Conservation (phyloP, 2,888 invertebrate species). For the Thera obeliscata region DNA sequence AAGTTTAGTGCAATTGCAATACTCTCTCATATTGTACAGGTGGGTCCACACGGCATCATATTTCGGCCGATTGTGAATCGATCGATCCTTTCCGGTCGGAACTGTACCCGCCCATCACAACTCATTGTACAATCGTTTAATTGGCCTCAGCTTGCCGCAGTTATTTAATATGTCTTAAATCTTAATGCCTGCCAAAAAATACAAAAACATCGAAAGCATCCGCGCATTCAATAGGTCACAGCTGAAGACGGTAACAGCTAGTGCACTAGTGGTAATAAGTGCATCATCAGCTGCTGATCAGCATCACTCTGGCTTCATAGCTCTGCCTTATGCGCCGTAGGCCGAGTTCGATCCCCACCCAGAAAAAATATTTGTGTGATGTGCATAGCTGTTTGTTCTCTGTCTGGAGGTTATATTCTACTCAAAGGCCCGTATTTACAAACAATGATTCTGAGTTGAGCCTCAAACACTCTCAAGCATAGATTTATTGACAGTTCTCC, state of each 20-base stretch:
- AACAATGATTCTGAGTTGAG: too few relatives aligned
- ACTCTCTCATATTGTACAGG: constrained; percentile 56
- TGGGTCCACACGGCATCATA: constrained; percentile 68
- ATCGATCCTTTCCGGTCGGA: constrained; percentile 82
- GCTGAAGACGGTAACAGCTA: constrained; percentile 12
- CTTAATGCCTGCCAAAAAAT: constrained; percentile 64
- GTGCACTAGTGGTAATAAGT: background rate
- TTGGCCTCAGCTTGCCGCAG: constrained; percentile 72
- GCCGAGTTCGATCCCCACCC: too few relatives aligned
- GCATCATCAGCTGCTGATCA: too few relatives aligned
- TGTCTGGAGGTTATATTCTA: too few relatives aligned
- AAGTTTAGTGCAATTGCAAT: constrained; percentile 14
- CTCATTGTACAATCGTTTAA: constrained; percentile 74
- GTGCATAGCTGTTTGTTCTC: too few relatives aligned
- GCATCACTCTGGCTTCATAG: too few relatives aligned
- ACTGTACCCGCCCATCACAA: constrained; percentile 73
- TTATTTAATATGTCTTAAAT: constrained; percentile 77
- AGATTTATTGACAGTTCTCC: too few relatives aligned
- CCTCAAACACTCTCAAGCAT: too few relatives aligned
- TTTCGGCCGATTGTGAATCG: constrained; percentile 70
- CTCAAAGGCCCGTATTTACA: too few relatives aligned
- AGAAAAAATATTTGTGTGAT: too few relatives aligned
- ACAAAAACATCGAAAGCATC: constrained; percentile 73
- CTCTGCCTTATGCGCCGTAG: too few relatives aligned
- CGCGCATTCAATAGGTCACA: constrained; percentile 57